Evolutionary conservation across 2,113 vertebrate species (phyloP).

Genomic region (Colius striatus): DNA sequence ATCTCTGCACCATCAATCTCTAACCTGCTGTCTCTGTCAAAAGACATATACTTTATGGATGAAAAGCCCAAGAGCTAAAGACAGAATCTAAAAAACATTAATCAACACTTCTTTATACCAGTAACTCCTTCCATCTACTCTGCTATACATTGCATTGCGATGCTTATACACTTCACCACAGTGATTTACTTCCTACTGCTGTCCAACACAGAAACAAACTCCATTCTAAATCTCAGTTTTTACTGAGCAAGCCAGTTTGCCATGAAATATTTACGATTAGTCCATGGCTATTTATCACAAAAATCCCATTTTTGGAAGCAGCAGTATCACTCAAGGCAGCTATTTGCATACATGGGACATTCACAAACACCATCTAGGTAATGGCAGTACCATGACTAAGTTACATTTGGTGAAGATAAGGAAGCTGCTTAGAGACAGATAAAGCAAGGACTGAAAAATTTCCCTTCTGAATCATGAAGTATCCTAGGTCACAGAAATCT

Average conservation of each 20-base stretch:
- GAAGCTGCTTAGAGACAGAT: neutral
- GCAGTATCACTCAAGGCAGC: neutral
- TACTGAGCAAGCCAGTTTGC: neutral
- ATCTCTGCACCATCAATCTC: neutral
- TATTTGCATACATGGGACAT: neutral
- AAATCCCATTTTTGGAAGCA: neutral
- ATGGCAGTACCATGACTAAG: neutral
- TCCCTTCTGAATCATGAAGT: neutral
- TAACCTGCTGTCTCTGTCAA: neutral
- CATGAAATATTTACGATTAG: neutral
- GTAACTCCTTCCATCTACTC: neutral
- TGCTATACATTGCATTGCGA: neutral
- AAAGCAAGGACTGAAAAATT: neutral
- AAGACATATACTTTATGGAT: neutral
- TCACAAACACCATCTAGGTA: neutral
- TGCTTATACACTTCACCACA: neutral
- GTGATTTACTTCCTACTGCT: neutral
- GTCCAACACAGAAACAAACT: neutral
- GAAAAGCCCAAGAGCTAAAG: neutral
- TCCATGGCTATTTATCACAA: neutral
- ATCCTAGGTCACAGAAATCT: too few relatives aligned
- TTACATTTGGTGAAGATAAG: neutral
- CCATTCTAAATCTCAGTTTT: neutral
- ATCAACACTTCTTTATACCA: neutral
- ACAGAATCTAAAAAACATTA: neutral